A percentile compares a stretch with the other conserved stretches of the same genome.
Evolutionary conservation across 2,797 vertebrate species (phyloP).

Genomic region (Microhierax caerulescens): DNA sequence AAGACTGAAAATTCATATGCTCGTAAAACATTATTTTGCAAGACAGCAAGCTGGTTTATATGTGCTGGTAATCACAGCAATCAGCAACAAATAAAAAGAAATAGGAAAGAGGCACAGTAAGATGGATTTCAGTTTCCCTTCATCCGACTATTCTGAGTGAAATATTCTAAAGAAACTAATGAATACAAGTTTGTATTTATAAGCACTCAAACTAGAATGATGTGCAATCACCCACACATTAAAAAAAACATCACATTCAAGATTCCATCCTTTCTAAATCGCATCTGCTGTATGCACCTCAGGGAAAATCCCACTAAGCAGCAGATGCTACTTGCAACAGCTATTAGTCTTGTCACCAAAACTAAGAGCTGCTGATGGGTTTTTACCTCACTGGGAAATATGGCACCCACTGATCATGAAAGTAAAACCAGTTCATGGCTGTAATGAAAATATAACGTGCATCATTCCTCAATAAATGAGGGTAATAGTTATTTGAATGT

Average conservation of each 20-base stretch:
- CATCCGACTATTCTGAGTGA: neutral
- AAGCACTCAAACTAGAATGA: neutral
- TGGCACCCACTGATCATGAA: neutral
- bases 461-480: neutral
- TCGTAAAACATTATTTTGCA: neutral
- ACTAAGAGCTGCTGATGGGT: constrained; percentile 70
- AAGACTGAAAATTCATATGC: neutral
- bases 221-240: neutral
- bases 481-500: neutral
- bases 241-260: neutral
- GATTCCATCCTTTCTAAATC: constrained; percentile 74
- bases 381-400: constrained; percentile 70
- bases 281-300: constrained; percentile 77
- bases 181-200: neutral
- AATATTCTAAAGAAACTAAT: neutral
- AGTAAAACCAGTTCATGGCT: neutral
- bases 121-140: neutral
- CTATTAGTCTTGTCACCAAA: constrained; percentile 79
- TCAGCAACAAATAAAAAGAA: neutral
- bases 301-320: constrained; percentile 80
- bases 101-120: neutral
- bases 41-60: neutral
- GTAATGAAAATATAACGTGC: neutral
- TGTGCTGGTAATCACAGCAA: neutral
- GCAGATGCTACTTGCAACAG: constrained; percentile 73